A percentile compares a stretch with the other conserved stretches of the same genome.
These are phyloP conservation scores for Mus pahari DNA, from an alignment of 2,113 vertebrate species.

Conservation along the genomic window DNA sequence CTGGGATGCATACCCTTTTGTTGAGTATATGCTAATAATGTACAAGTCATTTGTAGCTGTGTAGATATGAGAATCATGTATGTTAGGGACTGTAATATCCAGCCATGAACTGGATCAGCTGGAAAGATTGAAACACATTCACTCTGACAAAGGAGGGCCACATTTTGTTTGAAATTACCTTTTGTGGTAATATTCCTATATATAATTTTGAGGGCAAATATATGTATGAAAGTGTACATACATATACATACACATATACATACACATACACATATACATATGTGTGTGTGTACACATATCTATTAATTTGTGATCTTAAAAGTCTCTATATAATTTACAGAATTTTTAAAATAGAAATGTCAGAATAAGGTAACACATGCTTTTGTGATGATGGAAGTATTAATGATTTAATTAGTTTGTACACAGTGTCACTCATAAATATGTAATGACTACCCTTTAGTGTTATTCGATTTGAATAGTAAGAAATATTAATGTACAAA, in stretches of 20 bases:
- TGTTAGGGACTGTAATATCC: neutral
- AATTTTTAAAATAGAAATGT: neutral
- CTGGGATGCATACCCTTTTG: neutral
- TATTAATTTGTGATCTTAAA: neutral
- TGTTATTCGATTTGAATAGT: neutral
- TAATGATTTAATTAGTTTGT: neutral
- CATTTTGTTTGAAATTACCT: neutral
- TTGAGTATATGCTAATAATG: neutral
- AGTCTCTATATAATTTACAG: neutral
- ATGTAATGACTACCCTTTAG: neutral
- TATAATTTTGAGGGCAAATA: neutral
- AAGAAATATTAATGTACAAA: neutral
- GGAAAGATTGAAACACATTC: neutral
- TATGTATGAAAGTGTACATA: neutral
- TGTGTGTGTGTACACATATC: no score
- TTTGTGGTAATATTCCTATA: neutral
- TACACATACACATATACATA: no score
- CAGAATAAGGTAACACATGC: conserved; percentile 8
- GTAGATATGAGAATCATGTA: neutral
- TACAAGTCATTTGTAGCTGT: no score
- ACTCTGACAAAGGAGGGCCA: neutral
- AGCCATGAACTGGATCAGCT: neutral
- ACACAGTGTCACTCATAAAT: neutral
- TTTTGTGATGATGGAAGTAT: neutral
- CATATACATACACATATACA: no score